These are phyloP conservation scores for Stramonita haemastoma DNA, from an alignment of 2,888 invertebrate species.

Conservation along the genomic window DNA sequence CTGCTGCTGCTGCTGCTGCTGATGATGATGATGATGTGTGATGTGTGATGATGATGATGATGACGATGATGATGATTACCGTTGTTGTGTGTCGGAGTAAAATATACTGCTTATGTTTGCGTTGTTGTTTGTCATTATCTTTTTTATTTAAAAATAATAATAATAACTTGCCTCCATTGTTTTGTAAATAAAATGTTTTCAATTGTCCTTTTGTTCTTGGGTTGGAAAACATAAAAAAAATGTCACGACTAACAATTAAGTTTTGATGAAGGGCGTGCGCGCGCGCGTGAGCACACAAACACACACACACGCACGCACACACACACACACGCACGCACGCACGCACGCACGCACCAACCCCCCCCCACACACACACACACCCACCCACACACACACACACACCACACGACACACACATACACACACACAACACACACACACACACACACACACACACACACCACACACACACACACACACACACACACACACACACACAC, in stretches of 20 bases:
- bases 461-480: not conserved
- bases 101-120: no score
- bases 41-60: no score
- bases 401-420: not conserved
- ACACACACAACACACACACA: slow-evolving; percentile 9
- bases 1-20: slow-evolving; percentile 13
- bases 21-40: not conserved
- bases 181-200: no score
- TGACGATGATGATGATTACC: no score
- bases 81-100: no score
- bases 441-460: not conserved
- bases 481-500: not conserved
- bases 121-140: no score
- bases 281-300: not conserved
- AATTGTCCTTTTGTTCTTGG: no score
- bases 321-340: not conserved
- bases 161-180: no score
- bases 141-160: no score
- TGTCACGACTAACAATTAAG: no score
- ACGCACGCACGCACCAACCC: not conserved
- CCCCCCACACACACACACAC: not conserved
- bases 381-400: not conserved
- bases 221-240: no score
- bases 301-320: not conserved
- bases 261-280: no score